Evolutionary conservation across 2,797 vertebrate species (phyloP), one percentile per base, ranked within the genome.

Genomic region (Myioborus melanocephalus): DNA sequence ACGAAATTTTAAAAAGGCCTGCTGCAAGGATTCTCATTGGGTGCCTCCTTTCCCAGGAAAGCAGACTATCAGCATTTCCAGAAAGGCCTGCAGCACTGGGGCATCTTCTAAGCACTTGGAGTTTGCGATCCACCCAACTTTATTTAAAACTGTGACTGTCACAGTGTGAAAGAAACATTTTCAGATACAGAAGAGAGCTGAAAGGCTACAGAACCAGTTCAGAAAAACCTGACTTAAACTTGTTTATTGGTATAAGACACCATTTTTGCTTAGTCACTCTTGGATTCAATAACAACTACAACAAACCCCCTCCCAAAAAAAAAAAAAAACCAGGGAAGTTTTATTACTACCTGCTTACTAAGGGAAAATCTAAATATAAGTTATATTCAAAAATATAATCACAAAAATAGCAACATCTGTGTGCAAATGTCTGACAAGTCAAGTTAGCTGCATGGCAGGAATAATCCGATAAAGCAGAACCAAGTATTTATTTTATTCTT

Each of bases 1-100:
- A 86, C 17, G 30, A 50, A 53, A 57, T 93, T 93, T 93, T 50
- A 28, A 34, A 61, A 75, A 75, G 68, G 56, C 21, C 47, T 72
- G n/a, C 43, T 80, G 41, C 55, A 34, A 30, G 78, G 79, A 43
- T 77, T 87, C 68, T 47, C 70, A 68, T 37, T 60, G 94, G 73
- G 66, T 89, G 50, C 39, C 52, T 97, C 70, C 44, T 95, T 89
- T 83, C 89, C 56, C 27, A 4, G 61, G 72, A 83, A 96, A 94
- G 65, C 5, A 0, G 41, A 56, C 49, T 9, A 76, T 95, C 95
- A 96, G 95, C 94, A 72, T 61, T 87, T 93, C 59, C 80, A 93
- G 60, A 68, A 59, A 55, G 49, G 72, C 90, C 47, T 0, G 11
- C 8, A 68, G 94, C 91, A 72, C 41, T 61, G 24, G 49, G 72